A percentile compares a stretch with the other conserved stretches of the same genome.
Conservation (phyloP, 53 echinoderm and acorn worm species). For the Mesocentrotus franciscanus region DNA sequence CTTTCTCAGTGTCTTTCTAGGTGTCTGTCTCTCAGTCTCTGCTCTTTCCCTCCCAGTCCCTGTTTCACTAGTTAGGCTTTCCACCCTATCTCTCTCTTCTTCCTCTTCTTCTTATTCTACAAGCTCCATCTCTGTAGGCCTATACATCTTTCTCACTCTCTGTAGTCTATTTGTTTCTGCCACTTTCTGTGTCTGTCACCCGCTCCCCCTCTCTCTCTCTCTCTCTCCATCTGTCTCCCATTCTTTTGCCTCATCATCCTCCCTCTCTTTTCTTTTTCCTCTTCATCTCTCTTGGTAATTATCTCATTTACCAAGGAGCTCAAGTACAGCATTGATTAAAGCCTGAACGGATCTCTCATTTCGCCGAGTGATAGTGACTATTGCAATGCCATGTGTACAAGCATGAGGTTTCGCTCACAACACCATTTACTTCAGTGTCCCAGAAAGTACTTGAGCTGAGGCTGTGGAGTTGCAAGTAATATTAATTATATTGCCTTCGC, state of each 20-base stretch:
- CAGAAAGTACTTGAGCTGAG: neutral
- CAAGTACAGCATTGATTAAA: constrained; percentile 13
- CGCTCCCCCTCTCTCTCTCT: neutral
- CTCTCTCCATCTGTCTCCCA: neutral
- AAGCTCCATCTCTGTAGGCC: neutral
- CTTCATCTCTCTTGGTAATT: constrained; percentile 6
- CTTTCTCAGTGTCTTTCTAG: neutral
- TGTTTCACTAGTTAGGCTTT: too few relatives aligned
- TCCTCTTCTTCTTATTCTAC: neutral
- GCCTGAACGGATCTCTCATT: neutral
- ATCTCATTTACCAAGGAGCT: constrained; percentile 23
- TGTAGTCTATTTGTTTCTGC: neutral
- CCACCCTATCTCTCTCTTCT: neutral
- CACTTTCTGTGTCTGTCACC: neutral
- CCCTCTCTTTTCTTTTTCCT: neutral
- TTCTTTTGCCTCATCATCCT: neutral
- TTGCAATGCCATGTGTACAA: neutral
- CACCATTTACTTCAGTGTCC: neutral
- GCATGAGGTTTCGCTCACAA: neutral
- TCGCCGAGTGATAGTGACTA: neutral
- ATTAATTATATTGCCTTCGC: too few relatives aligned
- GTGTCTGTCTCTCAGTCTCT: too few relatives aligned
- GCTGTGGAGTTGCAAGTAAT: neutral
- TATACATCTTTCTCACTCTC: neutral
- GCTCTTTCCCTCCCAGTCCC: too few relatives aligned